Evolutionary conservation across 2,113 vertebrate genomes (phyloP), one percentile per base, ranked within the genome.

Genomic region (Silurus glanis): DNA sequence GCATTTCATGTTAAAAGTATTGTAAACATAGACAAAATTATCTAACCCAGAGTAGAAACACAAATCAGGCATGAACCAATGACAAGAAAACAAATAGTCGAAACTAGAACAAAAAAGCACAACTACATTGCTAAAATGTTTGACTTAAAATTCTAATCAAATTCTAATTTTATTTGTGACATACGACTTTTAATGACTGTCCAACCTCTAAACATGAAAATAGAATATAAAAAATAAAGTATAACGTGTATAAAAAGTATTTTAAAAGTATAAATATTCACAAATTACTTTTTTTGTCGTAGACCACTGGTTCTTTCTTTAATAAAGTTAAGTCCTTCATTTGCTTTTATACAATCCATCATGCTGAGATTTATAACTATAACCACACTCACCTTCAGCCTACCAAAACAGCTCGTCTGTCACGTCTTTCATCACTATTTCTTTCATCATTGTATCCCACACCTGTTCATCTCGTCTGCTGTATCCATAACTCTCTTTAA

Each of bases 401-500:
- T 59, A 49, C 58, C 19, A 66, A 17, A 14, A 21, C 19, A 61
- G 66, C 66, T 58, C 47, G n/a, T 47, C 47, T 10, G 16, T 69
- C 64, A 71, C 4, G 1, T 71, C 37, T 74, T 86, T 74, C 66
- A 37, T 53, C 47, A 16, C 49, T 19, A 56, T 67, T 8, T 78
- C n/a, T 59, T 83, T 82, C 23, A 53, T 62, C n/a, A 74, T 25
- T 6, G 5, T 47, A n/a, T 84, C 17, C 25, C 25, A 58, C 76
- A 74, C 19, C 66, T 67, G 83, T 45, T 87, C 69, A 83, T 62
- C 67, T 62, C 66, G 16, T 81, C 51, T 87, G 19, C 49, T 37
- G 53, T 53, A 49, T 21, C 59, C 61, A 49, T 62, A 72, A 17
- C 59, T 61, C 53, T 59, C 59, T 13, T 82, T 66, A 82, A 67